Conservation (phyloP, 1,140 invertebrate species). For the Antheraea mylitta region DNA sequence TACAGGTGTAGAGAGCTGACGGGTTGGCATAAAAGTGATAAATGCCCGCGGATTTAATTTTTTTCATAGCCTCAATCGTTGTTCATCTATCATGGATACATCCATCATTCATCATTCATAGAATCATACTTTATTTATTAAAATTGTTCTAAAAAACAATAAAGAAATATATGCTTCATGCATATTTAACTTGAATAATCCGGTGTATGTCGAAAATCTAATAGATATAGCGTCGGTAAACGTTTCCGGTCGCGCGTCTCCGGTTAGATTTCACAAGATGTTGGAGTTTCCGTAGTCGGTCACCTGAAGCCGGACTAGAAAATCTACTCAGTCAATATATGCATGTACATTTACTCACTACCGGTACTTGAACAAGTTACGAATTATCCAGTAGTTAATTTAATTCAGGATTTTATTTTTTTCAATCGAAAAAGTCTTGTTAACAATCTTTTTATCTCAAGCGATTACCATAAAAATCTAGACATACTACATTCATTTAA, state of each 20-base stretch:
- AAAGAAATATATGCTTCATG: too few relatives aligned
- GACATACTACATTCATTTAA: background rate
- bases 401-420: background rate
- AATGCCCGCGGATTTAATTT: too few relatives aligned
- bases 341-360: background rate
- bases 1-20: too few relatives aligned
- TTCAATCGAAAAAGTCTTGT: background rate
- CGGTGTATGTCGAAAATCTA: background rate
- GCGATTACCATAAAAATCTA: background rate
- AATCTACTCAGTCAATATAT: background rate
- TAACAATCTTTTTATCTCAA: too few relatives aligned
- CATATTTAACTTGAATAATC: background rate
- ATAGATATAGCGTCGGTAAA: background rate
- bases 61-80: too few relatives aligned
- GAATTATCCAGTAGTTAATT: background rate
- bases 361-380: background rate
- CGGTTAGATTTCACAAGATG: slow-evolving; percentile 42
- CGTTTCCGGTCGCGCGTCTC: background rate
- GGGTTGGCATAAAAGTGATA: too few relatives aligned
- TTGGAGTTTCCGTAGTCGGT: slow-evolving; percentile 31
- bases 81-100: too few relatives aligned
- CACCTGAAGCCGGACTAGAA: background rate
- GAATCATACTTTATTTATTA: too few relatives aligned
- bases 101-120: too few relatives aligned
- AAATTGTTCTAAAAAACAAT: too few relatives aligned